These are phyloP conservation scores for Pygmarrhopalites habei DNA, from an alignment of 1,140 invertebrate genomes.

Conservation along the genomic window DNA sequence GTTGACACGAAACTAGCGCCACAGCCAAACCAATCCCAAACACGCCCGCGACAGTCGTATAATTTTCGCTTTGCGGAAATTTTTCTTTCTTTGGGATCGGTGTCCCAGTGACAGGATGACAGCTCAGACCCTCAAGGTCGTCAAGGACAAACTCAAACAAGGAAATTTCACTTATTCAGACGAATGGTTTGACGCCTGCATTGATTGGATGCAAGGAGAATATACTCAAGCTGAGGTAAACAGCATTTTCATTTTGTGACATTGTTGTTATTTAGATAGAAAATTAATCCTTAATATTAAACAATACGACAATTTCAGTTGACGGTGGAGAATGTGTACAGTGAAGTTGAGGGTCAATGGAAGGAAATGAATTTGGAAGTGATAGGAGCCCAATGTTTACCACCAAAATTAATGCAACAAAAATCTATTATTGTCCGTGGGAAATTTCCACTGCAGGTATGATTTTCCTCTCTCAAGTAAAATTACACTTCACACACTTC, in stretches of 20 bases:
- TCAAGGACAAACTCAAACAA: neutral
- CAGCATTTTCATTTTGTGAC: neutral
- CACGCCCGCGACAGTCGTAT: no score
- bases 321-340: conserved; percentile 5
- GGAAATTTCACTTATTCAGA: conserved; percentile 16
- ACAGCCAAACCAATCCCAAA: no score
- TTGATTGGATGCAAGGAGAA: conserved; percentile 26
- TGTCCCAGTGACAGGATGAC: no score
- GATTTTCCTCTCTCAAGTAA: conserved; percentile 5
- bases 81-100: no score
- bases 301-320: neutral
- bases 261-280: neutral
- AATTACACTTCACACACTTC: no score
- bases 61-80: no score
- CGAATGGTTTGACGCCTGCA: conserved; percentile 28
- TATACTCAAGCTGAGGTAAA: neutral
- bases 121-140: no score
- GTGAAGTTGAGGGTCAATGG: conserved; percentile 52
- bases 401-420: conserved; percentile 46
- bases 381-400: conserved; percentile 50
- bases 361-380: conserved; percentile 55
- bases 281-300: neutral
- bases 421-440: conserved; percentile 47
- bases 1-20: no score
- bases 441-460: conserved; percentile 55